Evolutionary conservation across 2,113 vertebrate genomes (phyloP).

Genomic region (Cyprinodon brontotheroides): DNA sequence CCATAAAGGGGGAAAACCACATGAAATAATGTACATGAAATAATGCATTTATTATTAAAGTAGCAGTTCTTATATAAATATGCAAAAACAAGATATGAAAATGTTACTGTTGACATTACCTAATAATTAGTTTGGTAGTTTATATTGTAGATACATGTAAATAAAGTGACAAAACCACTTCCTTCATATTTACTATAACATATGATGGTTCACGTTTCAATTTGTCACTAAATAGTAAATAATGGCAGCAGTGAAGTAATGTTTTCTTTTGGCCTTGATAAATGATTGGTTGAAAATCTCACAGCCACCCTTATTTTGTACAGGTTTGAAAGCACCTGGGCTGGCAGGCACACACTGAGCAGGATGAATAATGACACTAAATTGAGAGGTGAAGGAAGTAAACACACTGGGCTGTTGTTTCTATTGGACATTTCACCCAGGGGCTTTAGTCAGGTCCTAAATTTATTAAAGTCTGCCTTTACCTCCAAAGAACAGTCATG

Average conservation of each 20-base stretch:
- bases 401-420: slow-evolving; percentile 60
- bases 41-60: too few relatives aligned
- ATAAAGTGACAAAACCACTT: too few relatives aligned
- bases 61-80: too few relatives aligned
- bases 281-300: slow-evolving; percentile 55
- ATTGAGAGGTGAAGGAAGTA: slow-evolving; percentile 55
- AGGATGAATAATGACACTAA: slow-evolving; percentile 64
- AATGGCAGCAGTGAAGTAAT: slow-evolving; percentile 5
- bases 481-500: slow-evolving; percentile 45
- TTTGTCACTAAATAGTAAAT: not conserved
- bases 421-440: slow-evolving; percentile 56
- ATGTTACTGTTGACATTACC: too few relatives aligned
- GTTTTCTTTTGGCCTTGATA: slow-evolving; percentile 44
- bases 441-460: slow-evolving; percentile 47
- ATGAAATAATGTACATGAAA: too few relatives aligned
- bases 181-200: too few relatives aligned
- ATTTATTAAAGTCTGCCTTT: slow-evolving; percentile 48
- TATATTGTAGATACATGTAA: too few relatives aligned
- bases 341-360: slow-evolving; percentile 51
- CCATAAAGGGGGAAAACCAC: too few relatives aligned
- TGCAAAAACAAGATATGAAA: too few relatives aligned
- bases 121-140: too few relatives aligned
- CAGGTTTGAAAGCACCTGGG: slow-evolving; percentile 46
- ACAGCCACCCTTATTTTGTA: slow-evolving; percentile 57
- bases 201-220: too few relatives aligned